A percentile compares a stretch with the other conserved stretches of the same genome.
Conservation (phyloP, 2,888 invertebrate species). For the Lamellibrachia satsuma region DNA sequence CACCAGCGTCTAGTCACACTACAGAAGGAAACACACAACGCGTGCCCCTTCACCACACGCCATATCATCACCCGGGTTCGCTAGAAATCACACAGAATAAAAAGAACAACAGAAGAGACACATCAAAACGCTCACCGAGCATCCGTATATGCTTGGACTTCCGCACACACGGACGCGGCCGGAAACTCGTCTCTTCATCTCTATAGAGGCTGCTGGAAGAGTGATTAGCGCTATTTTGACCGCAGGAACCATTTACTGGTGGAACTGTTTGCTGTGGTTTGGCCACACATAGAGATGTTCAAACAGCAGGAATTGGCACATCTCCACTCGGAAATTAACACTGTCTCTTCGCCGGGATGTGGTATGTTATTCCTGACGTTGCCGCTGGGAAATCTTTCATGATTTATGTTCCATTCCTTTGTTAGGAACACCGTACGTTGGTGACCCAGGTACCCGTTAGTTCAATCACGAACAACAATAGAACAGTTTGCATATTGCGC, state of each 20-base stretch:
- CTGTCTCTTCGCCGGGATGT: not conserved
- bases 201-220: not conserved
- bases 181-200: not conserved
- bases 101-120: not conserved
- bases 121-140: not conserved
- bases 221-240: slow-evolving; percentile 12
- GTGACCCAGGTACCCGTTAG: not conserved
- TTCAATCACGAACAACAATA: not conserved
- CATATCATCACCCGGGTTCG: not conserved
- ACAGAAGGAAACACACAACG: not conserved
- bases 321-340: not conserved
- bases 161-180: not conserved
- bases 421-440: not conserved
- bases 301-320: not conserved
- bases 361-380: not conserved
- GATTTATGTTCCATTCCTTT: not conserved
- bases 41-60: not conserved
- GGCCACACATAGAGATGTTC: not conserved
- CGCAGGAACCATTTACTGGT: not conserved
- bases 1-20: not conserved
- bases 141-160: not conserved
- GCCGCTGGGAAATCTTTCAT: not conserved
- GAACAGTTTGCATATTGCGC: not conserved
- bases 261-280: not conserved
- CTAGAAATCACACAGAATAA: not conserved